Base-by-base conservation (phyloP, 2,797 vertebrate genomes). In the Sciaenops ocellatus region DNA sequence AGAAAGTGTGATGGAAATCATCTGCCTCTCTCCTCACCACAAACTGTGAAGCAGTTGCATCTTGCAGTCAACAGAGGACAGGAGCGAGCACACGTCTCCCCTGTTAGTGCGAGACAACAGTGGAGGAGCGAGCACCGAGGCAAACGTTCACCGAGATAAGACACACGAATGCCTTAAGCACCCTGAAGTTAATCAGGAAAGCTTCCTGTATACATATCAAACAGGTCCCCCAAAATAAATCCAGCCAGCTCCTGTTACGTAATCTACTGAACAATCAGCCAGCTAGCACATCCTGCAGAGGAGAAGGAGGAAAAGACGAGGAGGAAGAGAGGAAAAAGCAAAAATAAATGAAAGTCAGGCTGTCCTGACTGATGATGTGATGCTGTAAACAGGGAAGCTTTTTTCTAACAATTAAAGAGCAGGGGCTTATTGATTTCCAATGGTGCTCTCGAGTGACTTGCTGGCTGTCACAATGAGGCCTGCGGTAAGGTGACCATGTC, bases 401-500 rank as follows among this genome's bases (percentile, higher is more conserved):
- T 90, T 96, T 92, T 86, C 86, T 89, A 94, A 96, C 96, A 95
- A 95, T 95, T 95, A 95, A 92, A 92, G 95, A 95, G 94, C 94
- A 89, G 93, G 89, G 85, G 94, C 87, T 93, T 96, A 98, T 97
- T 95, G 97, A 98, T 98, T 97, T 97, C 97, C 96, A 93, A 96
- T 95, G 95, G 89, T 90, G 91, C 94, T 95, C 95, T 94, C 93
- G 81, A 95, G 95, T 96, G 95, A 96, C 96, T 96, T 95, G 95
- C 90, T 88, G 88, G 90, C 96, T 96, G 93, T 96, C 96, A 95
- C 94, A 95, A 95, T 92, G 95, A 95, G 95, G 95, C 96, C 95
- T 80, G 94, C 95, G 95, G 95, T 95, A 94, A 96, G 96, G 94
- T 96, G 96, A 97, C 96, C 95, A 96, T 93, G 92, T 95, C 95